Evolutionary conservation across 2,113 vertebrate genomes (phyloP).

Genomic region (Zeus faber): DNA sequence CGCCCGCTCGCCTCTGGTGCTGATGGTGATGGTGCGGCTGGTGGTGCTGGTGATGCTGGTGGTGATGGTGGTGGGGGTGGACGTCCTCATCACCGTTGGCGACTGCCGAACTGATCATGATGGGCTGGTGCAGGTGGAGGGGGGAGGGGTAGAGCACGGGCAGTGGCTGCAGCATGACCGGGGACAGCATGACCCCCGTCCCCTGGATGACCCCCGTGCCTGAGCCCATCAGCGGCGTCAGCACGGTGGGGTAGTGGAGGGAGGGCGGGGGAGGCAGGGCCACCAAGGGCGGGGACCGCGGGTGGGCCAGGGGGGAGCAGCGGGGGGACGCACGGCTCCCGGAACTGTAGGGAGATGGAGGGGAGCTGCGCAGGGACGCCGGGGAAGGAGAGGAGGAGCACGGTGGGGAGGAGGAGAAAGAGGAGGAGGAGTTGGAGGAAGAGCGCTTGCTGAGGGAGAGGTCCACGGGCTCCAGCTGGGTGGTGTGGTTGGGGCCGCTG

Average conservation of each 20-base stretch:
- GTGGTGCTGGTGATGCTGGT: background rate
- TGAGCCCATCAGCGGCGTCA: constrained; percentile 76
- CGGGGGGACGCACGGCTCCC: constrained; percentile 71
- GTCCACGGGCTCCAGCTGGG: constrained; percentile 93
- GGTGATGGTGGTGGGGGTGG: constrained; percentile 25
- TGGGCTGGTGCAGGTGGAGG: constrained; percentile 82
- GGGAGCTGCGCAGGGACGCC: constrained; percentile 51
- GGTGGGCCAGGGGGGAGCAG: constrained; percentile 74
- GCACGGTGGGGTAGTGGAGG: constrained; percentile 78
- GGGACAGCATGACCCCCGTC: constrained; percentile 79
- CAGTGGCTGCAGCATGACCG: constrained; percentile 88
- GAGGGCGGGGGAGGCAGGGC: constrained; percentile 72
- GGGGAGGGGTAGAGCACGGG: constrained; percentile 86
- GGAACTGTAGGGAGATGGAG: constrained; percentile 61
- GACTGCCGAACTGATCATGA: constrained; percentile 81
- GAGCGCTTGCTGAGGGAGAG: constrained; percentile 89
- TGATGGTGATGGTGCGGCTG: constrained; percentile 5
- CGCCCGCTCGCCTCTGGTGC: constrained; percentile 11
- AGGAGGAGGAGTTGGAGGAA: constrained; percentile 79
- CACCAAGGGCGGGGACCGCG: constrained; percentile 73
- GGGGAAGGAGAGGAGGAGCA: constrained; percentile 67
- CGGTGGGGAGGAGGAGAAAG: constrained; percentile 77
- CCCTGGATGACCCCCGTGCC: constrained; percentile 82
- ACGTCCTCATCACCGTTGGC: constrained; percentile 77
- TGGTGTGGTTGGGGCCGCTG: constrained; percentile 65